Conservation (phyloP, 2,888 invertebrate species). For the Drosophila macrospina region DNA sequence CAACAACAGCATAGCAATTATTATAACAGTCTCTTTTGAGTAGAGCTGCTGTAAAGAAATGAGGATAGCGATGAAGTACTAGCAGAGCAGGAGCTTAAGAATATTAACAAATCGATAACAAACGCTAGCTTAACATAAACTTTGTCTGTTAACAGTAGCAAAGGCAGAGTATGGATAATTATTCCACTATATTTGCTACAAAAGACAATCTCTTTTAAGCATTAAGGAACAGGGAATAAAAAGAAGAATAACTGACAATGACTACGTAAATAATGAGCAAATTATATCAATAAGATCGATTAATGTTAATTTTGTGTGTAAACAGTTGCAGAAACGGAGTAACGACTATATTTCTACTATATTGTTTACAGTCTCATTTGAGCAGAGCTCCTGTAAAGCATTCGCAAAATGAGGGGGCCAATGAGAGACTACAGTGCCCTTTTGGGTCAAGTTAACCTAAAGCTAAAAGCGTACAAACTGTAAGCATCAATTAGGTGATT, state of each 20-base stretch:
- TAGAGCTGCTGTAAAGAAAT: too few relatives aligned
- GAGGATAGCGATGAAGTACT: too few relatives aligned
- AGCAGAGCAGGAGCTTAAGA: background rate
- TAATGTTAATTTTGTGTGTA: too few relatives aligned
- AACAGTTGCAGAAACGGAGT: too few relatives aligned
- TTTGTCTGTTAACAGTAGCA: background rate
- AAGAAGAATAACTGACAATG: too few relatives aligned
- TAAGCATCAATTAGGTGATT: constrained; percentile 61
- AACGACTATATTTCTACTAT: too few relatives aligned
- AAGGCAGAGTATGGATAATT: background rate
- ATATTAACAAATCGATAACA: background rate
- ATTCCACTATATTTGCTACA: background rate
- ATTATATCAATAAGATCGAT: too few relatives aligned
- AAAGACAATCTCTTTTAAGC: too few relatives aligned
- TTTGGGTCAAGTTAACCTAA: background rate
- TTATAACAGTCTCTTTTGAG: too few relatives aligned
- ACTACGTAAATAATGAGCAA: too few relatives aligned
- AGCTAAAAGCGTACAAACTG: constrained; percentile 21
- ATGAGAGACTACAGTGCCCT: background rate
- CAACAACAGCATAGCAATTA: too few relatives aligned
- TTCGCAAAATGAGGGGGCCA: background rate
- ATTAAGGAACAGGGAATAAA: too few relatives aligned
- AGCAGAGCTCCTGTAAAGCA: background rate
- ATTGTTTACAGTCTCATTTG: background rate
- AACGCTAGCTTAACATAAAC: background rate